These are phyloP conservation scores for Arothron firmamentum DNA, from an alignment of 2,113 vertebrate genomes.

Conservation along the genomic window DNA sequence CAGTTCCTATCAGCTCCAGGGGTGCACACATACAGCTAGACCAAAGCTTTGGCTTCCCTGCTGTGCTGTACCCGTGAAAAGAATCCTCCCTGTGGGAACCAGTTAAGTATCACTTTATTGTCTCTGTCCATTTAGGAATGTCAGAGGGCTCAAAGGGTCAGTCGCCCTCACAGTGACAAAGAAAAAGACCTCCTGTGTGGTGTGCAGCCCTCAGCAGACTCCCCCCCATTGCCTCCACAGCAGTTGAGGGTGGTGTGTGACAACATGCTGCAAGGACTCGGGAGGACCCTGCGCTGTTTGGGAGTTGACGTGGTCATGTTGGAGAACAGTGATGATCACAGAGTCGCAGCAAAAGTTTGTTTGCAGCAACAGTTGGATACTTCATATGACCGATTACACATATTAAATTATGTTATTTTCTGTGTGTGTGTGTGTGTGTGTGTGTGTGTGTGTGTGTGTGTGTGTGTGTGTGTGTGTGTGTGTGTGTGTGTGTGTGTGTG, in stretches of 20 bases:
- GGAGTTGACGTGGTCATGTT: conserved; percentile 79
- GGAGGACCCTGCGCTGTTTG: conserved; percentile 82
- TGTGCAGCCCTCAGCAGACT: conserved; percentile 33
- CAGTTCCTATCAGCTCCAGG: conserved; percentile 56
- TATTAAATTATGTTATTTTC: no score
- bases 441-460: conserved; percentile 36
- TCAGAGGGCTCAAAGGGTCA: conserved; percentile 69
- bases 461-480: conserved; percentile 38
- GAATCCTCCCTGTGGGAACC: conserved; percentile 65
- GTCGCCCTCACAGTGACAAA: conserved; percentile 37
- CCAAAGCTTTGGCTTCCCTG: neutral
- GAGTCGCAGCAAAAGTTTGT: conserved; percentile 80
- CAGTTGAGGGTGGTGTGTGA: conserved; percentile 84
- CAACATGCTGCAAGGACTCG: conserved; percentile 87
- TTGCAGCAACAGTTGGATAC: neutral
- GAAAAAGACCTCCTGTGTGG: conserved; percentile 50
- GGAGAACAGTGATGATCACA: conserved; percentile 80
- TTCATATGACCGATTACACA: neutral
- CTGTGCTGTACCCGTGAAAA: conserved; percentile 65
- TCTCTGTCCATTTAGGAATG: conserved; percentile 71
- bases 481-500: conserved; percentile 36
- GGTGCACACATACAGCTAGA: conserved; percentile 55
- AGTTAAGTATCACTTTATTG: conserved; percentile 71
- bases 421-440: conserved; percentile 39
- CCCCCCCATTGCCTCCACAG: conserved; percentile 54